Evolutionary conservation across 2,888 invertebrate species (phyloP).

Genomic region (Mantis religiosa): DNA sequence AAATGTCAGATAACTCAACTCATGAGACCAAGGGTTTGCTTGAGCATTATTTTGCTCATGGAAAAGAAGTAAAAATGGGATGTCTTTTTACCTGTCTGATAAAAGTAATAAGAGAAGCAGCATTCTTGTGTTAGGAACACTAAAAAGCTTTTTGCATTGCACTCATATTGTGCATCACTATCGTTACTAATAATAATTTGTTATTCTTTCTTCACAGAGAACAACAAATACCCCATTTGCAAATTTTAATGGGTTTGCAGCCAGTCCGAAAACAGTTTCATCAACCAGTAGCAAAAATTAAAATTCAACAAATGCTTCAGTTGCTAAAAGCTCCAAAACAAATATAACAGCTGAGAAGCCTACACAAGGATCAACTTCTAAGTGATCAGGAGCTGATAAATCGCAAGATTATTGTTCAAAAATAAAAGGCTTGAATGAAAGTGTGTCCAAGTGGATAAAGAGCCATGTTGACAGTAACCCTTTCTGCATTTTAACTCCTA

Average conservation of each 20-base stretch:
- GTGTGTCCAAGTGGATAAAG: constrained; percentile 79
- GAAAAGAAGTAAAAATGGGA: no score
- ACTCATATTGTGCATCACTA: not conserved
- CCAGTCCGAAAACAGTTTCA: constrained; percentile 43
- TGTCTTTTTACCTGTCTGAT: no score
- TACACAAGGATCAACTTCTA: not conserved
- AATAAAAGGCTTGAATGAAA: constrained; percentile 75
- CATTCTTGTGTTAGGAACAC: no score
- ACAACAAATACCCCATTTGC: constrained; percentile 52
- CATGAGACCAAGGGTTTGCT: no score
- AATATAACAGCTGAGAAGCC: not conserved
- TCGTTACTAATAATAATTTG: not conserved
- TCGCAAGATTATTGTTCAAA: constrained; percentile 57
- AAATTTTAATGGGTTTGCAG: constrained; percentile 60
- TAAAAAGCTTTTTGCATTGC: not conserved
- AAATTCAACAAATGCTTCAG: constrained; percentile 39
- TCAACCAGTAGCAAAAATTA: constrained; percentile 35
- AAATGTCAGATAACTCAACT: no score
- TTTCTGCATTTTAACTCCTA: constrained; percentile 77
- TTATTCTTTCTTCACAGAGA: constrained; percentile 33
- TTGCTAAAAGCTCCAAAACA: constrained; percentile 27
- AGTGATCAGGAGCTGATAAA: not conserved
- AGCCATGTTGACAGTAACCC: constrained; percentile 79
- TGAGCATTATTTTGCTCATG: no score
- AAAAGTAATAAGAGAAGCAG: no score